Conservation (phyloP, 2,797 vertebrate genomes). For the Mormyrops attenuatus region DNA sequence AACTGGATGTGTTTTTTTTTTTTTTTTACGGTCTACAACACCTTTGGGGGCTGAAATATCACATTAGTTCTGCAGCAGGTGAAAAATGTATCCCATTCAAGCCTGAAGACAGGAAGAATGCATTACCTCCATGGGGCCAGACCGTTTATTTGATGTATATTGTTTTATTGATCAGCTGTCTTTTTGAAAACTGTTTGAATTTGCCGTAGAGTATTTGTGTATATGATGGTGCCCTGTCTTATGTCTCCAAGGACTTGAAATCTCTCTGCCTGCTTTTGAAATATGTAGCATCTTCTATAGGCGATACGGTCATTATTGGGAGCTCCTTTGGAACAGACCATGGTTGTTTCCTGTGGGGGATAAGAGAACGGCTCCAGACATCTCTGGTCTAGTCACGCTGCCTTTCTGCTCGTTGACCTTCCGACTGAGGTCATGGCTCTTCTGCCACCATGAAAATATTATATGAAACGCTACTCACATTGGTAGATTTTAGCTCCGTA, state of each 20-base stretch:
- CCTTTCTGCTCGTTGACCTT: background rate
- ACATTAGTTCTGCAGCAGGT: background rate
- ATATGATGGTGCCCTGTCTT: background rate
- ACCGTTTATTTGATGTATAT: background rate
- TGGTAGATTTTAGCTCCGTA: background rate
- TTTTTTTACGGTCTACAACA: background rate
- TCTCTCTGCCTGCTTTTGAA: background rate
- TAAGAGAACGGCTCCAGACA: background rate
- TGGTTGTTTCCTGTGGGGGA: background rate
- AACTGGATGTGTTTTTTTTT: background rate
- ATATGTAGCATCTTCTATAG: background rate
- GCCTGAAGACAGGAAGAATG: background rate
- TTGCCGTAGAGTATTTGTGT: background rate
- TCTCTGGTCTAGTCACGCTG: background rate
- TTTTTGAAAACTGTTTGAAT: background rate
- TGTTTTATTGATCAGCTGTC: background rate
- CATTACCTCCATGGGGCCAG: background rate
- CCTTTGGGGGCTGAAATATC: background rate
- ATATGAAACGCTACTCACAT: background rate
- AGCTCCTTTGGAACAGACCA: background rate
- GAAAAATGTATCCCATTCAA: background rate
- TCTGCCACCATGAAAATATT: background rate
- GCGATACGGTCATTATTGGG: background rate
- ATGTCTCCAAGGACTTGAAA: background rate
- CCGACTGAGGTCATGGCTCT: background rate